A percentile compares a stretch with the other conserved stretches of the same genome.
These are phyloP conservation scores for Hermaeophaga mercurialis DNA, from an alignment of 2,888 invertebrate species.

Conservation along the genomic window DNA sequence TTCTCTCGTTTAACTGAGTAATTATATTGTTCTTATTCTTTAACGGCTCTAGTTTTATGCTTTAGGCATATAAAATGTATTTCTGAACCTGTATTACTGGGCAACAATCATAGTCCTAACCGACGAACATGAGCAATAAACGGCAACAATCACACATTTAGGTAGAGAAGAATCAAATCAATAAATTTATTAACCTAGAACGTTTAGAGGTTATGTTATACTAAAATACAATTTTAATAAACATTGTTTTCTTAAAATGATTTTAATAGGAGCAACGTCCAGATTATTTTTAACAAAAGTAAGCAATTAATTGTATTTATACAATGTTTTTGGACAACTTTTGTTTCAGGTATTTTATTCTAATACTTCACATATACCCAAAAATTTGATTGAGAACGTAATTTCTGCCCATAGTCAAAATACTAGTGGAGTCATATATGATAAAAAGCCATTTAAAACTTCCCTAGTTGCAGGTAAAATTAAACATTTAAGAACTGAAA, in stretches of 20 bases:
- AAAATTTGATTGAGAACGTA: conserved; percentile 65
- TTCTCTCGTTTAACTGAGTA: too few species aligned
- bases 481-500: too few species aligned
- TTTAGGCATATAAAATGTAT: too few species aligned
- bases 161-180: too few species aligned
- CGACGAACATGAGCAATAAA: too few species aligned
- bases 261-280: neutral
- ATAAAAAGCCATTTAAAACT: conserved; percentile 87
- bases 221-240: too few species aligned
- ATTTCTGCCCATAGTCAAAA: conserved; percentile 69
- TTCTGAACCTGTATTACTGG: too few species aligned
- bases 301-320: neutral
- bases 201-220: neutral
- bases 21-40: too few species aligned
- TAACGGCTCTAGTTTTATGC: too few species aligned
- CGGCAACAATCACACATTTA: too few species aligned
- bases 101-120: too few species aligned
- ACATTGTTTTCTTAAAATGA: conserved; percentile 1
- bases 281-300: conserved; percentile 1
- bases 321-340: neutral
- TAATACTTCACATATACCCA: conserved; percentile 65
- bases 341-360: conserved; percentile 8
- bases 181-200: too few species aligned
- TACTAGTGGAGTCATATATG: conserved; percentile 79
- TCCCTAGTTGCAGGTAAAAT: conserved; percentile 66